These are phyloP conservation scores for Agonopterix alstromeriana DNA, from an alignment of 2,888 invertebrate species.

Conservation along the genomic window DNA sequence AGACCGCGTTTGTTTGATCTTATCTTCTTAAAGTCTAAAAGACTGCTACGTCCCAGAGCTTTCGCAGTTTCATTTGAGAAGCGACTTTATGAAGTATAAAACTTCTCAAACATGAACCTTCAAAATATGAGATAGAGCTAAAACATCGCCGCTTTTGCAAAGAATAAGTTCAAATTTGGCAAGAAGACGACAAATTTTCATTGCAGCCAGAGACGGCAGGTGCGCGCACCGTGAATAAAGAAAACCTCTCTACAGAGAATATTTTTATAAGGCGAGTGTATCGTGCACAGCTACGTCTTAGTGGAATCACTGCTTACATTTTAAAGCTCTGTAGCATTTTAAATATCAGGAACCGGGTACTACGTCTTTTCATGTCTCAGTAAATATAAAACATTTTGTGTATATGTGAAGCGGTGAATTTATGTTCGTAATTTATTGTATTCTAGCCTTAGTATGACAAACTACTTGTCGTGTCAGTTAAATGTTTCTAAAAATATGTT, in stretches of 20 bases:
- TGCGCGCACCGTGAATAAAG: slow-evolving; percentile 56
- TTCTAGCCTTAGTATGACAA: no score
- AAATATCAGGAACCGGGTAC: slow-evolving; percentile 26
- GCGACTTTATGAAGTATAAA: slow-evolving; percentile 27
- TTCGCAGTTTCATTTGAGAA: slow-evolving; percentile 25
- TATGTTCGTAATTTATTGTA: no score
- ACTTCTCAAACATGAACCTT: slow-evolving; percentile 28
- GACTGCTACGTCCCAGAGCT: slow-evolving; percentile 19
- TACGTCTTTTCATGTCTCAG: slow-evolving; percentile 20
- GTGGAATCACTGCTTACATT: slow-evolving; percentile 44
- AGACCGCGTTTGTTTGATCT: no score
- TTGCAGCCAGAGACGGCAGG: slow-evolving; percentile 50
- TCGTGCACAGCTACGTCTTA: slow-evolving; percentile 10
- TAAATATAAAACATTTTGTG: slow-evolving; percentile 4
- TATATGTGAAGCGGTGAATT: background rate
- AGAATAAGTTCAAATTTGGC: slow-evolving; percentile 59
- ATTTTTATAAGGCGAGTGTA: slow-evolving; percentile 52
- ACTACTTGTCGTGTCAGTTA: no score
- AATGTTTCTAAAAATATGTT: no score
- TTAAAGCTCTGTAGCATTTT: slow-evolving; percentile 34
- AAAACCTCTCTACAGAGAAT: slow-evolving; percentile 40
- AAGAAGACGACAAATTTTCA: slow-evolving; percentile 61
- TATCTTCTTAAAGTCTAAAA: background rate
- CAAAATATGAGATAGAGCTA: slow-evolving; percentile 33
- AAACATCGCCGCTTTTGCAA: slow-evolving; percentile 36